These are phyloP conservation scores for Elysia crispata DNA, from an alignment of 2,888 invertebrate genomes.

Conservation along the genomic window DNA sequence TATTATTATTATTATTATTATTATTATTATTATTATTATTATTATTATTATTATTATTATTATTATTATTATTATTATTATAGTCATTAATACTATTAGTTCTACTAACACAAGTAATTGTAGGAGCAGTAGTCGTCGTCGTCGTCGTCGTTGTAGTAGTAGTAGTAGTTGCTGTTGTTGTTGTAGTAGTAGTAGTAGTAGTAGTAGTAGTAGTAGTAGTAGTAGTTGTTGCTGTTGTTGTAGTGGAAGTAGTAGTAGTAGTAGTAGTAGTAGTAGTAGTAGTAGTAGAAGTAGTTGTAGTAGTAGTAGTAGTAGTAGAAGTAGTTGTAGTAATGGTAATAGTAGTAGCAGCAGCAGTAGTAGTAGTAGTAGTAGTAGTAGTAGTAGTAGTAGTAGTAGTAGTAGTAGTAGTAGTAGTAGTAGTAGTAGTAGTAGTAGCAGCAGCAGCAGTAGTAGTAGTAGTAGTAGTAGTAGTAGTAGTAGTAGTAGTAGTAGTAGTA, in stretches of 20 bases:
- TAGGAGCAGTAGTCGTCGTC: not conserved
- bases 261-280: constrained; percentile 9
- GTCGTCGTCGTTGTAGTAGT: not conserved
- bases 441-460: not conserved
- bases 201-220: constrained; percentile 4
- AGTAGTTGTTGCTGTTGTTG: too few relatives aligned
- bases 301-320: constrained; percentile 1
- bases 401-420: constrained; percentile 4
- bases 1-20: too few relatives aligned
- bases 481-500: constrained; percentile 9
- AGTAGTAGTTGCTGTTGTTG: too few relatives aligned
- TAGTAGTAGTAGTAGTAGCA: constrained; percentile 4
- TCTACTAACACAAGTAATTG: too few relatives aligned
- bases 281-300: constrained; percentile 1
- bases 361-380: constrained; percentile 9
- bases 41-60: too few relatives aligned
- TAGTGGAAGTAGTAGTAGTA: too few relatives aligned
- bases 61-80: too few relatives aligned
- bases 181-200: not conserved
- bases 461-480: constrained; percentile 4
- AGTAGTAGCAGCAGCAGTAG: not conserved
- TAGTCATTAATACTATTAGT: too few relatives aligned
- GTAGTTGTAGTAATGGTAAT: not conserved
- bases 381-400: constrained; percentile 9
- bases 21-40: too few relatives aligned